Base-by-base conservation (phyloP, 1,140 invertebrate genomes). In the Caenorhabditis inopinata region DNA sequence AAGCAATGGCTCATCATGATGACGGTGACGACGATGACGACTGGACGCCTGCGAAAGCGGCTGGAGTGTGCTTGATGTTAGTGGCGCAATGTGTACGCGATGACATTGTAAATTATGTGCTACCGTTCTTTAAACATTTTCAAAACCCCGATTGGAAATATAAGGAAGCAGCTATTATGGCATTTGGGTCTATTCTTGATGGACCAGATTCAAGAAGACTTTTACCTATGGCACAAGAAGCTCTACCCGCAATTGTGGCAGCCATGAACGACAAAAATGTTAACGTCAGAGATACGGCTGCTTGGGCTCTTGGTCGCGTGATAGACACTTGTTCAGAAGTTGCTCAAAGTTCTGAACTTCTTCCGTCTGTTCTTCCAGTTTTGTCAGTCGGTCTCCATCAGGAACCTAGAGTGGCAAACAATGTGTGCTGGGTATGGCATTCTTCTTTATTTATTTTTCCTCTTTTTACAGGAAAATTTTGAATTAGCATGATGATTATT, bases 11-110 rank as follows among this genome's bases (percentile, higher is more conserved):
- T 0, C 97, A 87, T 47, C 85, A 89, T 58, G 85, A 89, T 45
- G 91, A 92, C 35, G 86, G 85, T 75, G 95, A 96, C 88, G 96
- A 99, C 90, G 96, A 99, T 89, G 95, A 99, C 89, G 96, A 98
- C 87, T 99, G 97, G 97, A 98, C 97, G 90, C 97, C 97, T 6
- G 94, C 95, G 82, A 99, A 99, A 91, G 95, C 97, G 5, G 95
- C 97, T 27, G 96, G 97, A 27, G 97, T 99, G n/a, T 99, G 97
- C 90, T 90, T 99, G 0, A 98, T 99, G 95, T 90, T 99, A 16
- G 91, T 99, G 82, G 94, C 97, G 27, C 94, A 95, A 29, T 98
- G 96, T 87, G 97, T 96, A 89, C 96, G 97, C 90, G 95, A 99
- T 90, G 94, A 93, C 85, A 96, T 99, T 84, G 94, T 99, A n/a